Evolutionary conservation across 2,113 vertebrate species (phyloP).

Genomic region (Nymphicus hollandicus): DNA sequence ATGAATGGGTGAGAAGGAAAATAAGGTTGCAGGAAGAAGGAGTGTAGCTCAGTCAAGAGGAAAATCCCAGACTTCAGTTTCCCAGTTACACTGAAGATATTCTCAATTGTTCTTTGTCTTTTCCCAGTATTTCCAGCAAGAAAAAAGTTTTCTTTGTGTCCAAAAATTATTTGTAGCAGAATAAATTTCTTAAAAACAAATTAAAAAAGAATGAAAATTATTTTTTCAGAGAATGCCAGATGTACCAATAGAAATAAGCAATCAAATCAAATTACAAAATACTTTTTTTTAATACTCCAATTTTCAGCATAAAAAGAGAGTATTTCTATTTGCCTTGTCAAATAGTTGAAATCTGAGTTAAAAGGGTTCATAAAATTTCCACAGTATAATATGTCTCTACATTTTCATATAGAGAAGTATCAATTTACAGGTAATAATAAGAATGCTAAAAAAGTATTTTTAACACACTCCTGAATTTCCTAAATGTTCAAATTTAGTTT

Average conservation of each 20-base stretch:
- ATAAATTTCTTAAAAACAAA: not conserved
- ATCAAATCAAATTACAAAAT: not conserved
- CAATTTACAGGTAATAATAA: not conserved
- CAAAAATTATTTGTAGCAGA: not conserved
- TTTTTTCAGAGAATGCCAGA: not conserved
- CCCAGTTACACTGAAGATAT: not conserved
- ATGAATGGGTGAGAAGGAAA: fast-evolving
- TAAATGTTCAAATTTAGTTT: not conserved
- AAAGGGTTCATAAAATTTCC: not conserved
- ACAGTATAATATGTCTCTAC: fast-evolving
- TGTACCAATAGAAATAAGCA: not conserved
- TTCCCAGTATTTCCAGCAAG: not conserved
- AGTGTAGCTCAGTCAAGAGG: not conserved
- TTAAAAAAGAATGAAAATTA: not conserved
- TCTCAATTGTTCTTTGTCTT: not conserved
- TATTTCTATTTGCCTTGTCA: not conserved
- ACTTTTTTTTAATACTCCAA: not conserved
- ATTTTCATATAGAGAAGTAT: not conserved
- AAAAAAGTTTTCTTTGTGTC: not conserved
- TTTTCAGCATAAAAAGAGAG: not conserved
- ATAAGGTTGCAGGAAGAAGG: fast-evolving
- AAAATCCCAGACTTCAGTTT: not conserved
- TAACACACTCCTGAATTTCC: not conserved
- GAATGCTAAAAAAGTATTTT: not conserved
- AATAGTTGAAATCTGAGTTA: not conserved